phyloP scores from a whole-genome alignment of 1,140 invertebrate genomes.

The Apis dorsata region DNA sequence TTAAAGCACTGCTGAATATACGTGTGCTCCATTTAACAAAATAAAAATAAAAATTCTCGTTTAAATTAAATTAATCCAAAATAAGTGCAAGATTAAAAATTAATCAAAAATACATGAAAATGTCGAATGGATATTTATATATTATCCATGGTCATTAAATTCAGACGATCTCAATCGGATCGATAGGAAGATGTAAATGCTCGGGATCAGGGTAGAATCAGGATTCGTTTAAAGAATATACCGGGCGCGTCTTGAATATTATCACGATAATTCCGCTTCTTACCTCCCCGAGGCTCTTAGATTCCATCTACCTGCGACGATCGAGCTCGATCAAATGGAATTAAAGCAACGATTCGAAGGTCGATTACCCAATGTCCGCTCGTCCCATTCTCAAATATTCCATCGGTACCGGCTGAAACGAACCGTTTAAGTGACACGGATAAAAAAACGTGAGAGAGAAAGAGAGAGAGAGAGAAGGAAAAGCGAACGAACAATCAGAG shows the following conservation, averaged over 20 bases:
- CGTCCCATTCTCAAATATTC: not conserved
- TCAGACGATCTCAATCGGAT: not conserved
- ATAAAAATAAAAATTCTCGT: too few relatives aligned
- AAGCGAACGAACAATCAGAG: slow-evolving; percentile 1
- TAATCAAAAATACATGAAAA: too few relatives aligned
- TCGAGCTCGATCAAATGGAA: not conserved
- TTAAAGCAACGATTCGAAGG: not conserved
- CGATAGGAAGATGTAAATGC: not conserved
- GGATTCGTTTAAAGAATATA: too few relatives aligned
- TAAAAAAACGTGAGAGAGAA: not conserved
- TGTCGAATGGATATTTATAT: too few relatives aligned
- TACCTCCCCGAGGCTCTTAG: not conserved
- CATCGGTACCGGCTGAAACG: slow-evolving; percentile 1
- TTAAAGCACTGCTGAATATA: too few relatives aligned
- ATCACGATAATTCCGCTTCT: not conserved
- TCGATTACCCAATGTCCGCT: not conserved
- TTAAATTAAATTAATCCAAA: too few relatives aligned
- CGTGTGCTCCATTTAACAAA: too few relatives aligned
- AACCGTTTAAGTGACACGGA: slow-evolving; percentile 11
- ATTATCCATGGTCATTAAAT: too few relatives aligned
- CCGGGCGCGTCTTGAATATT: not conserved
- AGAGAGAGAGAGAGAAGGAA: not conserved
- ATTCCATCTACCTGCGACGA: not conserved
- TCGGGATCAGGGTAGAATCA: not conserved
- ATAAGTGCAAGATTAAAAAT: too few relatives aligned